Base-by-base conservation (phyloP, 2,113 vertebrate species). In the Neotoma lepida region DNA sequence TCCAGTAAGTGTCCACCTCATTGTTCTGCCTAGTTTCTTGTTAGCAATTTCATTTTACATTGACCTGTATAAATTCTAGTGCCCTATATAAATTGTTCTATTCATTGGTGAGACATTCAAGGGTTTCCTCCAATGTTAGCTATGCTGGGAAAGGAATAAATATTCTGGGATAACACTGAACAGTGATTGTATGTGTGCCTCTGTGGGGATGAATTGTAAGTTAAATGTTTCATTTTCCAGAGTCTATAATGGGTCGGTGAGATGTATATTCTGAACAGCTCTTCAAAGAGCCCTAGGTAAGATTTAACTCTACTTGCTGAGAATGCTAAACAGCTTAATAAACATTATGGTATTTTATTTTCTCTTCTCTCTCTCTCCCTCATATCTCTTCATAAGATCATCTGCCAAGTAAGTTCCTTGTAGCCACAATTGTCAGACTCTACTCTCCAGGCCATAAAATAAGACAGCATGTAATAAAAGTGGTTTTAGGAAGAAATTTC, bases 1-100 rank as follows among this genome's bases (percentile, higher is more conserved):
- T n/a, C 1, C n/a, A 35, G 1, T 7, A 44, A 33, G 4, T 63
- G 12, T 30, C 14, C 28, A 84, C 18, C 0, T 1, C 24, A 9
- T 70, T 35, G 12, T 18, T 44, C 18, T 15, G 3, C 6, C 9
- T 80, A 22, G n/a, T 39, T 41, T 61, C 54, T 9, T 15, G 1
- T 20, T 10, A 54, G 28, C 1, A 46, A 20, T 74, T 74, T 17
- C 44, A 88, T 44, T 56, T 64, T 41, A 24, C 30, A 66, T 2
- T 74, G 15, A 4, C 46, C 54, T 76, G 17, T 76, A 46, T 61
- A 41, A 61, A 61, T 41, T 14, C 39, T 63, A 84, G 30, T 73
- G 20, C 49, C 22, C 6, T 28, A 12, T 26, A 80, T 22, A 26
- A 20, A 88, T 30, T 26, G 18, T 54, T 91, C 7, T 22, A 18